These are phyloP conservation scores for Channa argus DNA, from an alignment of 2,113 vertebrate genomes.

Conservation along the genomic window DNA sequence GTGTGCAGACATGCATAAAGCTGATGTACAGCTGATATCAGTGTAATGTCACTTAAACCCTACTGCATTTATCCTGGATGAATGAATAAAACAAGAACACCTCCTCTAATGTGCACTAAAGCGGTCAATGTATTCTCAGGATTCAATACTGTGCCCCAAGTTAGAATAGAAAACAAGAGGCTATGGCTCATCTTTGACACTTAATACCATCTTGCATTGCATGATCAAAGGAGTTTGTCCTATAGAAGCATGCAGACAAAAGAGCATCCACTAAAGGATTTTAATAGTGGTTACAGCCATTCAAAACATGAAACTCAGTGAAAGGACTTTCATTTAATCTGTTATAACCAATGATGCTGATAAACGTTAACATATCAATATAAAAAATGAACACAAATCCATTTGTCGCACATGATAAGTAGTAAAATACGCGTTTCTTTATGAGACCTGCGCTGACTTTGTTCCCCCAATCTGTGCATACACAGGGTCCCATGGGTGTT, in stretches of 20 bases:
- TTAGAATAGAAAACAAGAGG: conserved; percentile 45
- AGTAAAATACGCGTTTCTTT: conserved; percentile 26
- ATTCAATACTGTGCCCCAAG: conserved; percentile 40
- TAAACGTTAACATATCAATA: not conserved
- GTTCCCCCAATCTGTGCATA: conserved; percentile 9
- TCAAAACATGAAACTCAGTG: not conserved
- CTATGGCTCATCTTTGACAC: conserved; percentile 45
- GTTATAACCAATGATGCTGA: not conserved
- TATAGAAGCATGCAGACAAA: conserved; percentile 36
- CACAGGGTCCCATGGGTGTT: conserved; percentile 31
- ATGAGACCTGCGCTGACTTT: conserved; percentile 8
- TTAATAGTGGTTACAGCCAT: conserved; percentile 17
- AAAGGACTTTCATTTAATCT: not conserved
- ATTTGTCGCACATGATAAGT: conserved; percentile 13
- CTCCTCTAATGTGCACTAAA: conserved; percentile 26
- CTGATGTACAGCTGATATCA: conserved; percentile 23
- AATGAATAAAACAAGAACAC: conserved; percentile 43
- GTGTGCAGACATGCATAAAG: conserved; percentile 5
- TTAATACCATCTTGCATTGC: conserved; percentile 26
- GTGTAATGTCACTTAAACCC: conserved; percentile 7
- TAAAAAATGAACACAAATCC: conserved; percentile 1
- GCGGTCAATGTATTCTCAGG: conserved; percentile 31
- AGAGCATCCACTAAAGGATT: conserved; percentile 13
- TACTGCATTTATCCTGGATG: conserved; percentile 4
- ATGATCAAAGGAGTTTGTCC: conserved; percentile 35